Evolutionary conservation across 2,888 invertebrate species (phyloP).

Genomic region (Heteromurus nitidus): DNA sequence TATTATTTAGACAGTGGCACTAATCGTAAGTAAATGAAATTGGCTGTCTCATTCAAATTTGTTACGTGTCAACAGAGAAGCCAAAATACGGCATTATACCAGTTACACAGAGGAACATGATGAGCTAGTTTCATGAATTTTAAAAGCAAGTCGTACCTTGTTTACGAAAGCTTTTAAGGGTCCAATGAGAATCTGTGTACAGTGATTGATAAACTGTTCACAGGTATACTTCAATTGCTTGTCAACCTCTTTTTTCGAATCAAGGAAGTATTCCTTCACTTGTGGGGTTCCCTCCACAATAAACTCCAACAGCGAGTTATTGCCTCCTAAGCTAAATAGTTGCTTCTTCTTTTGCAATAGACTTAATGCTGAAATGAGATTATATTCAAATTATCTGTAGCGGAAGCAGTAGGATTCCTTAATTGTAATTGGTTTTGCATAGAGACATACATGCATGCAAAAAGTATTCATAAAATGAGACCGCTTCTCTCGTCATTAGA

Average conservation of each 20-base stretch:
- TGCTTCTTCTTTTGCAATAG: conserved; percentile 83
- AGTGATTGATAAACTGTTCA: conserved; percentile 89
- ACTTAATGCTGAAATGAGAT: conserved; percentile 76
- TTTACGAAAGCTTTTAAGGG: conserved; percentile 84
- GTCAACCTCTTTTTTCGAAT: conserved; percentile 97
- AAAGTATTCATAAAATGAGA: neutral
- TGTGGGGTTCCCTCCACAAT: conserved; percentile 93
- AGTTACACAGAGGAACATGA: no score
- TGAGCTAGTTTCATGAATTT: no score
- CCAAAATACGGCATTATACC: no score
- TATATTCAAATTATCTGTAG: neutral
- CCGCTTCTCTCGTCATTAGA: conserved; percentile 15
- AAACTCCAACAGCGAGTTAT: conserved; percentile 95
- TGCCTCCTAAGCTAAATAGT: conserved; percentile 89
- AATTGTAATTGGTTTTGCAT: neutral
- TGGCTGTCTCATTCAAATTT: no score
- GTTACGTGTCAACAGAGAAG: no score
- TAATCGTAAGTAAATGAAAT: no score
- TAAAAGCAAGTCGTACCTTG: no score
- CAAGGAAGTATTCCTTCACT: conserved; percentile 92
- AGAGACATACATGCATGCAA: conserved; percentile 1
- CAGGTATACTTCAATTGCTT: conserved; percentile 91
- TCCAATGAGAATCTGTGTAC: conserved; percentile 85
- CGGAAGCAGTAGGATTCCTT: neutral
- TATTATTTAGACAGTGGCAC: no score